These are phyloP conservation scores for Mythimna impura DNA, from an alignment of 2,888 invertebrate genomes.

Conservation along the genomic window DNA sequence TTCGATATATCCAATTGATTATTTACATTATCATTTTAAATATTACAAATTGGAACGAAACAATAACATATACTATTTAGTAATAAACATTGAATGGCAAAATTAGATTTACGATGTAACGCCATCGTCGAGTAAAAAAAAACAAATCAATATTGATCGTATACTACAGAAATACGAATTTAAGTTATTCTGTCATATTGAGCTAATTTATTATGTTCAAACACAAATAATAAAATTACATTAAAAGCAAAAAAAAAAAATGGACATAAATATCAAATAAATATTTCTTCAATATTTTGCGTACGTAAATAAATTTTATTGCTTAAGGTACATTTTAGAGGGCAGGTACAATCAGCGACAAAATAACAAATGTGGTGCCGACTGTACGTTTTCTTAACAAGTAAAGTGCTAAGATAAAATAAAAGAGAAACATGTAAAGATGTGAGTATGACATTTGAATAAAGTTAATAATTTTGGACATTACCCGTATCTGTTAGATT, in stretches of 20 bases:
- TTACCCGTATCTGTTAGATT: slow-evolving; percentile 71
- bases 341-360: slow-evolving; percentile 50
- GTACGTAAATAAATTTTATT: slow-evolving; percentile 62
- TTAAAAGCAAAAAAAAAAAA: slow-evolving; percentile 29
- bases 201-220: slow-evolving; percentile 25
- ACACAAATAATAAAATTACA: slow-evolving; percentile 18
- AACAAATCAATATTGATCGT: slow-evolving; percentile 13
- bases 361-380: slow-evolving; percentile 55
- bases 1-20: slow-evolving; percentile 18
- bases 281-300: slow-evolving; percentile 43
- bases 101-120: slow-evolving; percentile 6
- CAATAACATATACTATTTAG: not conserved
- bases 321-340: slow-evolving; percentile 57
- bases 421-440: slow-evolving; percentile 47
- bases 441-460: slow-evolving; percentile 60
- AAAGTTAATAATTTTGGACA: slow-evolving; percentile 71
- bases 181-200: slow-evolving; percentile 22
- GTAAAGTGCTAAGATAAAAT: slow-evolving; percentile 40
- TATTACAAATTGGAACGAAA: slow-evolving; percentile 10
- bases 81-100: slow-evolving; percentile 5
- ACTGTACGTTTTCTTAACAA: slow-evolving; percentile 51
- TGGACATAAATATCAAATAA: slow-evolving; percentile 34
- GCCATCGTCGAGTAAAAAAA: slow-evolving; percentile 16
- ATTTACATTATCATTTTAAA: not conserved
- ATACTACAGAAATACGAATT: slow-evolving; percentile 19